These are phyloP conservation scores for Protomyctophum bolini DNA, from an alignment of 2,113 vertebrate genomes.

Conservation along the genomic window DNA sequence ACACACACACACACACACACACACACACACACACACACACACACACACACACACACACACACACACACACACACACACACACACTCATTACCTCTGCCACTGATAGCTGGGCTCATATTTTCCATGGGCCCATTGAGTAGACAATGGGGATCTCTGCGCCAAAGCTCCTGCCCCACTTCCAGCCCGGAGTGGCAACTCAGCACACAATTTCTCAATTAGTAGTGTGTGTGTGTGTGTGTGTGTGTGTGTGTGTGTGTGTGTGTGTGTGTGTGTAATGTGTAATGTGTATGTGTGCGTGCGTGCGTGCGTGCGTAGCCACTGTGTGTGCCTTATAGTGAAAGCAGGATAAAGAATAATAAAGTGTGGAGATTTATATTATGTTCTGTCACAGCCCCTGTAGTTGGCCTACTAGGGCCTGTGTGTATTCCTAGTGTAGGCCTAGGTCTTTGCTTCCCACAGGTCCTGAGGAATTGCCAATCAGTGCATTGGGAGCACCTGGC, in stretches of 20 bases:
- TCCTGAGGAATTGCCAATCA: too few relatives aligned
- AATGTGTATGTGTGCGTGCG: background rate
- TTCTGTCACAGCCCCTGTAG: too few relatives aligned
- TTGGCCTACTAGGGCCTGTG: too few relatives aligned
- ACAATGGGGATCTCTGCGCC: conserved; percentile 57
- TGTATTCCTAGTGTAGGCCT: too few relatives aligned
- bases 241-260: conserved; percentile 1
- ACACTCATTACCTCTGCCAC: conserved; percentile 46
- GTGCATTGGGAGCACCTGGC: too few relatives aligned
- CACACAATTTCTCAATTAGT: conserved; percentile 10
- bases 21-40: conserved; percentile 15
- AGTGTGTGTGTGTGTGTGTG: conserved; percentile 9
- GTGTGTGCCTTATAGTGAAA: too few relatives aligned
- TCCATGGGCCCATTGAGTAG: conserved; percentile 26
- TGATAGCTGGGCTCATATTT: conserved; percentile 52
- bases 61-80: conserved; percentile 7
- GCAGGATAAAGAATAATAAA: too few relatives aligned
- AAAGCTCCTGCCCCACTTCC: conserved; percentile 44
- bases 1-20: background rate
- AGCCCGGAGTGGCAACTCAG: conserved; percentile 36
- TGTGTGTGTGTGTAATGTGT: background rate
- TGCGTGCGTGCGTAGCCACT: too few relatives aligned
- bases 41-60: background rate
- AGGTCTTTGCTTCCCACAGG: too few relatives aligned
- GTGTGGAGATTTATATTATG: too few relatives aligned